Base-by-base conservation (phyloP, 1,140 invertebrate genomes). In the Calosoma granatense region DNA sequence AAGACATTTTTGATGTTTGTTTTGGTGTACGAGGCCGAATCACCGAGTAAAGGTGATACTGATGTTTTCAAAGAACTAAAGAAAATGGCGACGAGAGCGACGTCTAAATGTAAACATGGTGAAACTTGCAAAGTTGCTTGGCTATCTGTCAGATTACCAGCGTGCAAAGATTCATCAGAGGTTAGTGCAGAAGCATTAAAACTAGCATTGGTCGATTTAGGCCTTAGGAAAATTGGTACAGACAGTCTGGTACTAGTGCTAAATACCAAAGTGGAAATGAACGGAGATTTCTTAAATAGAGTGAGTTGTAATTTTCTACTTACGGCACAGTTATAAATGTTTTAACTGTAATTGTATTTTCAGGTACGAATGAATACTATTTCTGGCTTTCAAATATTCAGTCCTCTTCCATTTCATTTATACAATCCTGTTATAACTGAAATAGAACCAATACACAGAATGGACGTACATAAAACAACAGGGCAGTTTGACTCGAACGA, bases 321-420 rank as follows among this genome's bases (percentile, higher is more conserved):
- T n/a, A n/a, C n/a, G n/a, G n/a, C n/a, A n/a, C n/a, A n/a, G n/a
- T n/a, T n/a, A n/a, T n/a, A n/a, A n/a, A n/a, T n/a, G n/a, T n/a
- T n/a, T n/a, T n/a, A n/a, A n/a, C n/a, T n/a, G n/a, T n/a, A n/a
- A n/a, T n/a, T n/a, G 69, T 73, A 68, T 65, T 26, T 69, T 88
- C 81, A 83, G n/a, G n/a, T 90, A 6, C 77, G 88, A 56, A 92
- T 93, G 87, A 92, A 92, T 69, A 92, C 88, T 2, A 89, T 93
- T 55, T 72, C 72, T 52, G 82, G 83, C 55, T 85, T 81, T 68
- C 90, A 93, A 77, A 79, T 91, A 60, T 94, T 85, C 70, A 83
- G 83, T 62, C 85, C 90, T 20, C 83, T 91, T 36, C 87, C 88
- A n/a, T 93, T 91, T 68, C 77, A 81, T 51, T 84, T 85, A 68